Evolutionary conservation across 2,888 invertebrate species (phyloP), one percentile per base, ranked within the genome.

Genomic region (Galerucella pusilla): DNA sequence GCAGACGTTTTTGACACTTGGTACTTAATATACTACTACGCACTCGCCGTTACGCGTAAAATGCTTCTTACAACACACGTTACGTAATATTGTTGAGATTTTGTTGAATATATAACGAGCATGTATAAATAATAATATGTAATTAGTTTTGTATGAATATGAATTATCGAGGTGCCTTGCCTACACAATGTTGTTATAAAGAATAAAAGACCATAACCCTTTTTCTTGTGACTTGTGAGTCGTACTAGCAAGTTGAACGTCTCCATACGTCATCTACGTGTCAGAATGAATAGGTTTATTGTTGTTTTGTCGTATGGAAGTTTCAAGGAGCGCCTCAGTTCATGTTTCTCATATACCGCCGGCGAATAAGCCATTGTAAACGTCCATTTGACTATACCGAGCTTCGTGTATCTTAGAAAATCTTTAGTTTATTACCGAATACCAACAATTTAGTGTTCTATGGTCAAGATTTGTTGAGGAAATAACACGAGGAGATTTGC

Each of bases 311-410:
- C 63, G 42, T 63, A 63, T 42, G 63, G 42, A 63, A 63, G 63
- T 64, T 75, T 78, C 65, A 75, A 76, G 76, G 74, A 78, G 76
- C 75, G 78, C 73, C 75, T 75, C 71, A 66, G 66, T 70, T 77
- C 74, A 60, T 76, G 78, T 77, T 71, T 52, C 69, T 69, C 59
- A 59, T 74, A 71, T 75, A 73, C 71, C 71, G 75, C 64, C 75
- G 68, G 64, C 71, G 77, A 72, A 75, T 75, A 75, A 71, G 54
- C 57, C 71, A 77, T 77, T 77, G 77, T 77, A 72, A 74, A 77
- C 75, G 75, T 77, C 75, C 35, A 42, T 35, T 63, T 63, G 35
- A 63, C 64, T 64, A 45, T 46, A n/a, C 45, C 57, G 64, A 45
- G 45, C 20, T 46, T 65, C 64, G 46, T 65, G 46, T 65, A 65